phyloP scores from a whole-genome alignment of 64 coral and sea anemone species.

The Stichodactyla mertensii region DNA sequence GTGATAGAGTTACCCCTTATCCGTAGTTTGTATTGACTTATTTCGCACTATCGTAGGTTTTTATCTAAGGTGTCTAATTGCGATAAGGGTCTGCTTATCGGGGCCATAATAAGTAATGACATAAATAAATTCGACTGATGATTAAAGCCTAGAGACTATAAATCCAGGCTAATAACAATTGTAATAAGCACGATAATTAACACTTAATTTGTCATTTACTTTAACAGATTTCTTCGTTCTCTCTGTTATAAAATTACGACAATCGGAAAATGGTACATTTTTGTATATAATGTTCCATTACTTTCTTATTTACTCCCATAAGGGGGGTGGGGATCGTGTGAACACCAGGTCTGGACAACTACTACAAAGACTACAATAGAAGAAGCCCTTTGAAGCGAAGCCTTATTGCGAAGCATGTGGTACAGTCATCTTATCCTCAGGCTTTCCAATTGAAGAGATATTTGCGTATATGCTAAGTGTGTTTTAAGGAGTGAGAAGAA shows the following conservation, averaged over 20 bases:
- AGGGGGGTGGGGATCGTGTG: neutral
- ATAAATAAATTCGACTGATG: neutral
- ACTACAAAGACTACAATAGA: neutral
- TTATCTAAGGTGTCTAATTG: conserved; percentile 22
- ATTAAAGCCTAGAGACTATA: neutral
- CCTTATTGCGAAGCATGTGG: neutral
- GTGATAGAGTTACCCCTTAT: conserved; percentile 15
- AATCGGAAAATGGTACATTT: neutral
- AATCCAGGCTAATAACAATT: conserved; percentile 14
- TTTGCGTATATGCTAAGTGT: neutral
- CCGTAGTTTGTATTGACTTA: conserved; percentile 15
- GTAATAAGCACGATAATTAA: neutral
- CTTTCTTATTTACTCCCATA: neutral
- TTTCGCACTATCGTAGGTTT: neutral
- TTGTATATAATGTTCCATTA: neutral
- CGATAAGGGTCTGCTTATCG: conserved; percentile 6
- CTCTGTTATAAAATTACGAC: neutral
- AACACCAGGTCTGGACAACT: neutral
- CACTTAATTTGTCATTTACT: neutral
- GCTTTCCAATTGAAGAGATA: conserved; percentile 4
- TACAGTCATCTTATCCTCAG: neutral
- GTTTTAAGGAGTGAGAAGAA: neutral
- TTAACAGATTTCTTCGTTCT: neutral
- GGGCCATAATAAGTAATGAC: neutral
- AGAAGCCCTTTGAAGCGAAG: conserved; percentile 1